Evolutionary conservation across 2,888 invertebrate genomes (phyloP).

Genomic region (Netelia fuscicornis): DNA sequence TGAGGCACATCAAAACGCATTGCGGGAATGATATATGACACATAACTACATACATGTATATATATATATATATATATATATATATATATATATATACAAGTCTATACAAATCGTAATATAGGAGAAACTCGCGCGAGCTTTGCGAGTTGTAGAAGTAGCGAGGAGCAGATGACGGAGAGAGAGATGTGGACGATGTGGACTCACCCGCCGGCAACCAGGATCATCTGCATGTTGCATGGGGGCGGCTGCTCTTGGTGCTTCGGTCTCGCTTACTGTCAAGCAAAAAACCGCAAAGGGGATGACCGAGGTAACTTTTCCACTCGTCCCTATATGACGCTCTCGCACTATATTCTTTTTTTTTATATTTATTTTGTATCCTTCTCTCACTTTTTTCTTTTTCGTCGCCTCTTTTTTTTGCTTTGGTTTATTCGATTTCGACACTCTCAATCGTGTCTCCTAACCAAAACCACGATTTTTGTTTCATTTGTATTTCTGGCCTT

Average conservation of each 20-base stretch:
- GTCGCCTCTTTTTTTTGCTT: background rate
- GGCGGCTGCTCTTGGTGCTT: conserved; percentile 82
- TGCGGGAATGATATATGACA: conserved; percentile 25
- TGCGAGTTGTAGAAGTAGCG: conserved; percentile 57
- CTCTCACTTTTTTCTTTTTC: background rate
- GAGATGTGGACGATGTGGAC: conserved; percentile 79
- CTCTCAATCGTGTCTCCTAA: too few species aligned
- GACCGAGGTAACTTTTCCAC: conserved; percentile 20
- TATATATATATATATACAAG: background rate
- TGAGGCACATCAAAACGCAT: conserved; percentile 49
- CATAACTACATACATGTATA: conserved; percentile 16
- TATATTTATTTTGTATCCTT: conserved; percentile 4
- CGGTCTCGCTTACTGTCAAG: conserved; percentile 68
- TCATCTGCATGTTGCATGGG: conserved; percentile 85
- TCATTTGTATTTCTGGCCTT: background rate
- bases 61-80: conserved; percentile 11
- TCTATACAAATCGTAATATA: conserved; percentile 27
- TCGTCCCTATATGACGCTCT: conserved; percentile 45
- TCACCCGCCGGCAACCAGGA: conserved; percentile 85
- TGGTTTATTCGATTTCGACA: too few species aligned
- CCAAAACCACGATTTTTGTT: background rate
- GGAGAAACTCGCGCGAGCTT: conserved; percentile 52
- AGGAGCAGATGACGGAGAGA: conserved; percentile 60
- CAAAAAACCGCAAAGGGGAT: conserved; percentile 40
- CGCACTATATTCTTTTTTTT: conserved; percentile 45